Base-by-base conservation (phyloP, 2,113 vertebrate genomes). In the Pogonocichla stellata region DNA sequence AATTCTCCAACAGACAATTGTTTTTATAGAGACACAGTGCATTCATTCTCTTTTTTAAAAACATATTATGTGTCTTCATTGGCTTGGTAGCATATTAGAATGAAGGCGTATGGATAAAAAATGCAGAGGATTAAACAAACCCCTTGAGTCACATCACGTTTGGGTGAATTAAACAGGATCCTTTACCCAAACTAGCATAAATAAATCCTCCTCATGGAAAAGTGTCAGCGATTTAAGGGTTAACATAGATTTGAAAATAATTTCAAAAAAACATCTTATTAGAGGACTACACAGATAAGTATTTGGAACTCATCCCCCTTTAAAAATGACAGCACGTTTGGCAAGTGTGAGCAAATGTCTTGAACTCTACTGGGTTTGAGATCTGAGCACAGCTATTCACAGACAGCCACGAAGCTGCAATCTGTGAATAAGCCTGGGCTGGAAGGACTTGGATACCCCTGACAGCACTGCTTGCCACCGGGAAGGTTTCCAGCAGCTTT, bases 281-380 rank as follows among this genome's bases (percentile, higher is more conserved):
- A 95, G 96, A 97, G 92, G 89, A 86, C 80, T 89, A 94, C 90
- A 95, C 91, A 96, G 93, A 95, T 93, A 94, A 97, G 94, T 88
- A 92, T 92, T 97, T 93, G 97, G 97, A 98, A 96, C 93, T 95
- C 93, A 80, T 92, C 92, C 90, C 82, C 93, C 80, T 93, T 86
- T 73, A 96, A 97, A 98, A 98, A 96, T 95, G 97, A 97, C 92
- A 97, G 96, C 97, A 97, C 67, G 40, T 97, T 98, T 97, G 98
- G 97, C 97, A 97, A 98, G 96, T 95, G 97, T 96, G 96, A 97
- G 97, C 94, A 96, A 95, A 97, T 83, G 95, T 89, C 92, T 96
- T 82, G 96, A 97, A 95, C 97, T 97, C 89, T 71, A 80, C 72
- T 64, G 96, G 95, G 95, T 92, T 92, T 93, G 95, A 73, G 86